Conservation (phyloP, 1,140 invertebrate species). For the Aphelenchoides fujianensis region DNA sequence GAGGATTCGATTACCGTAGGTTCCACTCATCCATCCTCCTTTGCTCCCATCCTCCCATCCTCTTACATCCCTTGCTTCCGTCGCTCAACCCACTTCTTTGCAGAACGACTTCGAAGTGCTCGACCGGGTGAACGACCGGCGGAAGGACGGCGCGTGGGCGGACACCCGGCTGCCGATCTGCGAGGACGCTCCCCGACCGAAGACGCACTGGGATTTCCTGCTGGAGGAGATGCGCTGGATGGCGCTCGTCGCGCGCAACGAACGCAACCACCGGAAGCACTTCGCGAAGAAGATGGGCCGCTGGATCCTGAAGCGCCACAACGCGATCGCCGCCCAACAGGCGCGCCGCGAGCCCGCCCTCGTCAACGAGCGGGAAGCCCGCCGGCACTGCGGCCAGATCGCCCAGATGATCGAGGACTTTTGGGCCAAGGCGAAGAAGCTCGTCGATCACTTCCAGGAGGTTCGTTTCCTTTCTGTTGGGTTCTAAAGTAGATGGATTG, state of each 20-base stretch:
- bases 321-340: neutral
- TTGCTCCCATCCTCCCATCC: no score
- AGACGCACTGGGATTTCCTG: constrained; percentile 91
- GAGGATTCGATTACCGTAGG: no score
- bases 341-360: constrained; percentile 7
- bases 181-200: constrained; percentile 52
- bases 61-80: no score
- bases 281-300: constrained; percentile 70
- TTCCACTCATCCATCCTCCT: no score
- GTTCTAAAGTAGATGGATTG: neutral
- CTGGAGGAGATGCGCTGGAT: constrained; percentile 98
- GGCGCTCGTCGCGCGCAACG: constrained; percentile 94
- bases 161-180: constrained; percentile 48
- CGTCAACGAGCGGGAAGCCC: constrained; percentile 43
- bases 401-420: constrained; percentile 74
- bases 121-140: constrained; percentile 34
- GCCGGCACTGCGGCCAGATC: constrained; percentile 79
- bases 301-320: constrained; percentile 17
- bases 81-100: no score
- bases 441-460: neutral
- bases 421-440: constrained; percentile 13
- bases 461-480: constrained; percentile 21
- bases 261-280: constrained; percentile 91
- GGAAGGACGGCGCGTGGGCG: constrained; percentile 53
- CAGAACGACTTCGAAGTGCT: no score